Percentiles rank a stretch among this genome's conserved stretches.
Evolutionary conservation across 1,140 invertebrate genomes (phyloP).

Genomic region (Drosophila simulans): DNA sequence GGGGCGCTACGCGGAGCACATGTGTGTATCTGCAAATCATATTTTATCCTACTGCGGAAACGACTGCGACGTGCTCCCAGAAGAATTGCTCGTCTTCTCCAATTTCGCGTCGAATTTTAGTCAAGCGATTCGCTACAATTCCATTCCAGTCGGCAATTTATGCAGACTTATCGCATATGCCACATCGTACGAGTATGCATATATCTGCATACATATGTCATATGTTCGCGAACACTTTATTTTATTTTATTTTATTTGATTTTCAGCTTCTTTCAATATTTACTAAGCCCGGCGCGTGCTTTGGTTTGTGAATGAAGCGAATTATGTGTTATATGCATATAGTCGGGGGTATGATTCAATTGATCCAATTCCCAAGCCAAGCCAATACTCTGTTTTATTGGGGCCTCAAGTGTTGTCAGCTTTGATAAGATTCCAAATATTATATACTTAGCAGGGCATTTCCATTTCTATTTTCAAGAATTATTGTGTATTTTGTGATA

Average conservation of each 20-base stretch:
- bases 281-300: slow-evolving; percentile 71
- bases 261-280: slow-evolving; percentile 61
- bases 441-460: too few relatives aligned
- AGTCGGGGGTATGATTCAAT: slow-evolving; percentile 4
- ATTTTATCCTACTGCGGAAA: slow-evolving; percentile 77
- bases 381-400: not conserved
- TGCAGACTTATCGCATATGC: slow-evolving; percentile 31
- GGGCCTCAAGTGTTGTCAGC: not conserved
- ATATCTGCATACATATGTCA: slow-evolving; percentile 8
- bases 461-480: too few relatives aligned
- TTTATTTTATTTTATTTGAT: slow-evolving; percentile 36
- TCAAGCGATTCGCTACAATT: slow-evolving; percentile 59
- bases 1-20: slow-evolving; percentile 3
- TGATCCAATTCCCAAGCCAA: not conserved
- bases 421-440: not conserved
- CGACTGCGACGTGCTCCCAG: slow-evolving; percentile 68
- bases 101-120: slow-evolving; percentile 10
- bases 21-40: slow-evolving; percentile 56
- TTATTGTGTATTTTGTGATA: too few relatives aligned
- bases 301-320: slow-evolving; percentile 64
- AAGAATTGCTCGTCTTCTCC: slow-evolving; percentile 35
- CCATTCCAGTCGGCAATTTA: slow-evolving; percentile 52
- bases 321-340: slow-evolving; percentile 33
- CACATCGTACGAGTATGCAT: not conserved
- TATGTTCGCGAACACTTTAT: slow-evolving; percentile 12